phyloP scores from a whole-genome alignment of 2,888 invertebrate genomes.

The Seladonia tumulorum region DNA sequence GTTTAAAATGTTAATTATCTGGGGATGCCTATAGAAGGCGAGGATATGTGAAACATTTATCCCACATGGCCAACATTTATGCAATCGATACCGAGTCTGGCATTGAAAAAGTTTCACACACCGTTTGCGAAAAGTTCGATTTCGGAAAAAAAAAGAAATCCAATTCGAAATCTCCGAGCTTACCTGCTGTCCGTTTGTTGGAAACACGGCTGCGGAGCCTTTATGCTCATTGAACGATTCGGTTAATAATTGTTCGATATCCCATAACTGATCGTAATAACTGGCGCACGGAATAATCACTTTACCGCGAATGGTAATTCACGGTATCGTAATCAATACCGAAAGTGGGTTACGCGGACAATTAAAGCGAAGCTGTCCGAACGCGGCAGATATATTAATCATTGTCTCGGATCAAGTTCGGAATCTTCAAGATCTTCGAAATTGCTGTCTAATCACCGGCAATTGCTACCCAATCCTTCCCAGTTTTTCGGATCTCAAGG shows the following conservation, averaged over 20 bases:
- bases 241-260: background rate
- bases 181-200: background rate
- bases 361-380: background rate
- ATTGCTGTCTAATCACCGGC: background rate
- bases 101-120: background rate
- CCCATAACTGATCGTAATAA: background rate
- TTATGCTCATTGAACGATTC: background rate
- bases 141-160: background rate
- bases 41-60: constrained; percentile 23
- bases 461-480: background rate
- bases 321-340: background rate
- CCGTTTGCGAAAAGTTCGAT: background rate
- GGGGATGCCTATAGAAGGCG: background rate
- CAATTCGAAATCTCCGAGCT: background rate
- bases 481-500: background rate
- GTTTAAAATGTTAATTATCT: constrained; percentile 57
- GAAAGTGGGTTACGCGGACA: background rate
- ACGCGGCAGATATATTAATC: background rate
- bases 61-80: constrained; percentile 21
- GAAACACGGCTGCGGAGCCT: background rate
- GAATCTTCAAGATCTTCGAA: background rate
- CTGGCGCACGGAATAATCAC: background rate
- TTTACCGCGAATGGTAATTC: background rate
- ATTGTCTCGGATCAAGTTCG: background rate
- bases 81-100: constrained; percentile 31